Evolutionary conservation across 2,113 vertebrate species (phyloP), one percentile per base, ranked within the genome.

Genomic region (Thamnaconus septentrionalis): DNA sequence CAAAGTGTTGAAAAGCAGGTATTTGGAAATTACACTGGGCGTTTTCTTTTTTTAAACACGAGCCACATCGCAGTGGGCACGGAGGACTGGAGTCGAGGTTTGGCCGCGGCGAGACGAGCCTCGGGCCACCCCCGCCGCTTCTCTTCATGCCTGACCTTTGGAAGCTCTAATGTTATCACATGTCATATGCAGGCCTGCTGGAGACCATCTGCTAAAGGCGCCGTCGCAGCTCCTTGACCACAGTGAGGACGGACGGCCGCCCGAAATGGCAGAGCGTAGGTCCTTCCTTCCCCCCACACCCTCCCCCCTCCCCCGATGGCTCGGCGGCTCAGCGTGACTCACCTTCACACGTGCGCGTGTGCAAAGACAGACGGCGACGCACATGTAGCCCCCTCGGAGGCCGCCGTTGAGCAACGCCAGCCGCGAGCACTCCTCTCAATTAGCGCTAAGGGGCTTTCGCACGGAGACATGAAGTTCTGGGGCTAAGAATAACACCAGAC

Each of bases 141-240:
- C 81, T 57, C 81, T 79, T 80, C 77, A 85, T 75, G 82, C 74
- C 81, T 91, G 90, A 91, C 91, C 88, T 92, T 89, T 90, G 67
- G 62, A 72, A 87, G 88, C 85, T 85, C 87, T 89, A 90, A 89
- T 79, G 85, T 83, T 90, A 90, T 91, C 89, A 84, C 86, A 83
- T 89, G 86, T 88, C 85, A 86, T 85, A 82, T 44, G 71, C 70
- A 58, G 69, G 81, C 86, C 87, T 87, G 86, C 82, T 91, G 86
- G 87, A 89, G 85, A 89, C 90, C 90, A 91, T 91, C 89, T 91
- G 90, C 75, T 84, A 53, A 79, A 88, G 75, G 80, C 79, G 52
- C 78, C 60, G 67, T 56, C 57, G 18, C 18, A 31, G 18, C 18
- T 31, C 18, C 18, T 31, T 31, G 18, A 31, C 18, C 18, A 31